Evolutionary conservation across 2,113 vertebrate genomes (phyloP).

Genomic region (Corapipo altera): DNA sequence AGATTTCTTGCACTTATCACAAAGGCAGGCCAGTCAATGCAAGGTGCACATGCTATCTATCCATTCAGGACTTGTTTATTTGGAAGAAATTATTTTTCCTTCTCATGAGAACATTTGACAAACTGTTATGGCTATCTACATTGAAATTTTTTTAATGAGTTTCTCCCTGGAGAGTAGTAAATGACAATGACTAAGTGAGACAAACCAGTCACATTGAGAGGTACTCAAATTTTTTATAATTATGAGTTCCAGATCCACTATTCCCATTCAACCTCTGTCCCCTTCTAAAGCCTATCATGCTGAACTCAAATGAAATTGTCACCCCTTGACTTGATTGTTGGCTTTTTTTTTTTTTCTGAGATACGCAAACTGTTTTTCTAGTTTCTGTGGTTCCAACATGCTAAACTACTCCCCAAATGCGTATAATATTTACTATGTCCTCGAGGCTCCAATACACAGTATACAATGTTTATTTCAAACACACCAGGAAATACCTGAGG

Average conservation of each 20-base stretch:
- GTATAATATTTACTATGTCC: neutral
- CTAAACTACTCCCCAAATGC: neutral
- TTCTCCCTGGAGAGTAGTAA: neutral
- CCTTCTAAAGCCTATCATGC: neutral
- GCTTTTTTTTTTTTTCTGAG: neutral
- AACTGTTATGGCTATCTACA: neutral
- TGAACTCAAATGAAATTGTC: neutral
- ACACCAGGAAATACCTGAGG: neutral
- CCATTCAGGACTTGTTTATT: neutral
- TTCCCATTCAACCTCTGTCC: neutral
- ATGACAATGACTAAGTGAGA: neutral
- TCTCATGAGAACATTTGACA: neutral
- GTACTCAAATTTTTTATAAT: neutral
- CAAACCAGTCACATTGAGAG: neutral
- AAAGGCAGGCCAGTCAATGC: neutral
- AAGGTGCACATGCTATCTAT: fast-evolving
- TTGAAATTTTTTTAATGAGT: neutral
- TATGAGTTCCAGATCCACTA: neutral
- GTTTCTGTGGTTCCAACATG: neutral
- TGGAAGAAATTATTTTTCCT: neutral
- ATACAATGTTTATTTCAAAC: neutral
- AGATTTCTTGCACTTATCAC: neutral
- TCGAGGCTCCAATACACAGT: neutral
- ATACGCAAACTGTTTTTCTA: neutral
- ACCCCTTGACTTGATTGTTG: neutral